These are phyloP conservation scores for Fragum sueziense DNA, from an alignment of 2,888 invertebrate genomes.

Conservation along the genomic window DNA sequence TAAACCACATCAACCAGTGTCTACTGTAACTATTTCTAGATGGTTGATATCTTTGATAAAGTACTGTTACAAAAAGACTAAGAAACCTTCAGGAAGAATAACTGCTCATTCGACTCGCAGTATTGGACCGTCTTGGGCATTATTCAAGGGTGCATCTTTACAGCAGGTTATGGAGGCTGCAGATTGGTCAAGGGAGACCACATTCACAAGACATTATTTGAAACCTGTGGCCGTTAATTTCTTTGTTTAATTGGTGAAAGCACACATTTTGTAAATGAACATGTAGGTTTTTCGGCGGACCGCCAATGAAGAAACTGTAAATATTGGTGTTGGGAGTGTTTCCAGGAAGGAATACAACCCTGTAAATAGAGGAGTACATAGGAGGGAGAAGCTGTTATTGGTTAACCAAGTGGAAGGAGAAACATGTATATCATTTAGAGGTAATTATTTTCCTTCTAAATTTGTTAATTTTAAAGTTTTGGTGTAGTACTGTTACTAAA, in stretches of 20 bases:
- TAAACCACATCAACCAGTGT: slow-evolving; percentile 1
- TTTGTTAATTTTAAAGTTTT: too few relatives aligned
- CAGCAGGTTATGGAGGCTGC: too few relatives aligned
- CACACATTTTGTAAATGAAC: background rate
- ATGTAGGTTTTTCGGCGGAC: background rate
- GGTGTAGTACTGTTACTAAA: too few relatives aligned
- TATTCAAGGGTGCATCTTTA: slow-evolving; percentile 21
- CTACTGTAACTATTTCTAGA: slow-evolving; percentile 5
- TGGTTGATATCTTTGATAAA: too few relatives aligned
- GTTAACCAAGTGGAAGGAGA: too few relatives aligned
- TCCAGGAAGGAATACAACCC: background rate
- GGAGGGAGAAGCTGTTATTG: too few relatives aligned
- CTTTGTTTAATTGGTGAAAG: slow-evolving; percentile 1
- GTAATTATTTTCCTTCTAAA: too few relatives aligned
- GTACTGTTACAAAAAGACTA: too few relatives aligned
- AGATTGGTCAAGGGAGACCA: slow-evolving; percentile 7
- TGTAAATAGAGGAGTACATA: slow-evolving; percentile 1
- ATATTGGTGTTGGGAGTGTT: background rate
- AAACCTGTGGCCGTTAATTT: background rate
- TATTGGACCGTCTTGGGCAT: slow-evolving; percentile 29
- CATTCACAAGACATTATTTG: slow-evolving; percentile 12
- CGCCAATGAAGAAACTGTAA: background rate
- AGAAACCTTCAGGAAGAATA: too few relatives aligned
- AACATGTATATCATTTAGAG: too few relatives aligned
- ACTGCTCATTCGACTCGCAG: slow-evolving; percentile 24